Base-by-base conservation (phyloP, 1,140 invertebrate species). In the Daktulosphaira vitifoliae region DNA sequence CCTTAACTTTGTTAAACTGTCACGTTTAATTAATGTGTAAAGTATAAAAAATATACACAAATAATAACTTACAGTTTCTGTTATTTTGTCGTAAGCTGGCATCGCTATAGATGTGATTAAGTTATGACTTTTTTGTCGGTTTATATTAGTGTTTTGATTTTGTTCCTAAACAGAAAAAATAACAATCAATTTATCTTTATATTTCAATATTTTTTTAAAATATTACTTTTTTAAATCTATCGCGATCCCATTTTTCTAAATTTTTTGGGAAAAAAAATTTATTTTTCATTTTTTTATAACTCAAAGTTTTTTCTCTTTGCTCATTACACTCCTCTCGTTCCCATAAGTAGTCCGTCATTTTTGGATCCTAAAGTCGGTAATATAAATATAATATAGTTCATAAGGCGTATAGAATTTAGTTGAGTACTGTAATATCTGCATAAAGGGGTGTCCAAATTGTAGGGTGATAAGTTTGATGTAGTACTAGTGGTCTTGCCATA, bases 371-470 rank as follows among this genome's bases (percentile, higher is more conserved):
- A 54, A 62, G 59, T 18, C 3, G 16, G 68, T 71, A 51, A 51
- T 22, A 23, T 15, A n/a, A n/a, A n/a, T 7, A 18, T 11, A 15
- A 11, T 11, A 18, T 49, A 49, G 46, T 18, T 7, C 8, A 49
- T 7, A 23, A 22, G 23, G n/a, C n/a, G 44, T 16, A 16, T 48
- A 7, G n/a, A 6, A 16, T 7, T 48, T 22, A 6, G 20, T 48
- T 15, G n/a, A 81, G 79, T 78, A 88, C 90, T 20, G 87, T 86
- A 48, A 91, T 79, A 76, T 94, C 90, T 7, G 90, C 90, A 75
- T 95, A 94, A n/a, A 93, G 85, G 20, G 90, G 88, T 0, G 90
- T 93, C 91, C 91, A 96, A 44, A 90, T 85, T 26, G 86, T 74
- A 5, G 88, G 88, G 75, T 92, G 89, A 64, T 85, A 79, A n/a